Evolutionary conservation across 2,113 vertebrate genomes (phyloP), one percentile per base, ranked within the genome.

Genomic region (Sapajus apella): DNA sequence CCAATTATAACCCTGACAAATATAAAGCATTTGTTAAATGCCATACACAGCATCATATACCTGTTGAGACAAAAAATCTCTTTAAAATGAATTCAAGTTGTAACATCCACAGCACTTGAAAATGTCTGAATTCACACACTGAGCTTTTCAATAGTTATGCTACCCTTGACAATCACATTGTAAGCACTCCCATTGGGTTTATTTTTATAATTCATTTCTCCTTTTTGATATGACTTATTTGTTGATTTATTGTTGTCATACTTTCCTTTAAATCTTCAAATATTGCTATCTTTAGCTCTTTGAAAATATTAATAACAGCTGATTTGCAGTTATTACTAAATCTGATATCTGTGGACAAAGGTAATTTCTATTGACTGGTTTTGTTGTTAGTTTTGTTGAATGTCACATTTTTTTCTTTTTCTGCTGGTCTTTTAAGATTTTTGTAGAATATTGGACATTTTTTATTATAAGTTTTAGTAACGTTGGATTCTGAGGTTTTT

Each of bases 211-310:
- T 82, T 73, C 25, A 14, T 88, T 45, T 47, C 11, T 77, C 5
- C 90, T 58, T 40, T 25, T 35, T 70, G 17, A 72, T 93, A 45
- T 9, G 43, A 9, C 1, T 50, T 89, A 43, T 58, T 68, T 43
- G 2, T 93, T 70, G 37, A 86, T 13, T 95, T 18, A 72, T 43
- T 90, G 6, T n/a, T 84, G 6, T 16, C 21, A 87, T 12, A 56
- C 2, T 94, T 94, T 70, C 5, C 43, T 95, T 85, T 93, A 89
- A 66, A 64, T 93, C 43, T 96, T 96, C 85, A 76, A 94, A 77
- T 81, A 43, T 21, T 8, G 4, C 50, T 50, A 1, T 9, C 16
- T 82, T 70, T 50, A 37, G 2, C 20, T 43, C 23, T 83, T 68
- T 87, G 35, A 89, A 88, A 68, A 72, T 84, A 45, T 6, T 12